Evolutionary conservation across 2,113 vertebrate genomes (phyloP), one percentile per base, ranked within the genome.

Genomic region (Sorex fumeus): DNA sequence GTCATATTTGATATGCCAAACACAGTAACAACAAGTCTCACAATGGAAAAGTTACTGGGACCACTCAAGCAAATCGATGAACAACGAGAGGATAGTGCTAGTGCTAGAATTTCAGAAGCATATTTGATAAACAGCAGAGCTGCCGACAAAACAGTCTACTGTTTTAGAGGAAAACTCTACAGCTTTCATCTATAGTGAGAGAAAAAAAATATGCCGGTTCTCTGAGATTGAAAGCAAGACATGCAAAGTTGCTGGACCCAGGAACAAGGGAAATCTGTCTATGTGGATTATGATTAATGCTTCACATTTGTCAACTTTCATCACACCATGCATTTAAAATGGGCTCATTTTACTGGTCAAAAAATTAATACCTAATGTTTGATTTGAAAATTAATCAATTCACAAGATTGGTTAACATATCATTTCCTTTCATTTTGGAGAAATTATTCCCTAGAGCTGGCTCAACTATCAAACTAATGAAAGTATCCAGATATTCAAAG

Each of bases 311-410:
- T 47, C n/a, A 90, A 92, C 67, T 71, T 62, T 32, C 11, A 80
- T 72, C 60, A 83, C 47, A 30, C 1, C 36, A 11, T 40, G 69
- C 10, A 69, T 74, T 90, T 75, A 32, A 67, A 87, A n/a, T 47
- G 19, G 5, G 4, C 36, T 19, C 8, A 23, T 83, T 60, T 84
- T 60, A 77, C 66, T 78, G 19, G 34, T 67, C 80, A 77, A 77
- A 93, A 81, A 93, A 81, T 28, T 34, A 36, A 47, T 6, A 43
- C 13, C 45, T 91, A n/a, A 36, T 1, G 27, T 6, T 69, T 96
- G 18, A 81, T 45, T 60, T 43, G 8, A 91, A 91, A 77, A 71
- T 66, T 71, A 40, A 82, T 85, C 7, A 85, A 80, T 91, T 85
- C 27, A 91, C 34, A 64, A 93, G 86, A 85, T 34, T 53, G 84